Evolutionary conservation across 2,797 vertebrate genomes (phyloP).

Genomic region (Molothrus aeneus): DNA sequence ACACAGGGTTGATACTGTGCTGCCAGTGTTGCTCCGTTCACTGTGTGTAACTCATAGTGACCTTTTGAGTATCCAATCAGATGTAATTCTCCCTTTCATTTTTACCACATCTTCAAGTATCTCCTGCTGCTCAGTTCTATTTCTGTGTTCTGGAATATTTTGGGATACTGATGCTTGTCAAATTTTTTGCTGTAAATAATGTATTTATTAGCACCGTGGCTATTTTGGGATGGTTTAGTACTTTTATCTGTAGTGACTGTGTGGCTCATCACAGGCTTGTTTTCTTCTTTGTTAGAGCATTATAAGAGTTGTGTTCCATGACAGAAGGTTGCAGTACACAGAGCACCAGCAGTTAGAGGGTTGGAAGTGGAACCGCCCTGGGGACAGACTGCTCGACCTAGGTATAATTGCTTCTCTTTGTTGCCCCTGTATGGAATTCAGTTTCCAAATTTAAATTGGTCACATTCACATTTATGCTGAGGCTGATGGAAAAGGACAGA

Average conservation of each 20-base stretch:
- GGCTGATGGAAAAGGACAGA: neutral
- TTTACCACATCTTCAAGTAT: neutral
- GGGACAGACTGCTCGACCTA: constrained; percentile 82
- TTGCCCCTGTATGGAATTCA: neutral
- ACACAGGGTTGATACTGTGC: neutral
- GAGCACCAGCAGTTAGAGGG: constrained; percentile 85
- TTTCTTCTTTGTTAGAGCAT: constrained; percentile 74
- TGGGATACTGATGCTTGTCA: neutral
- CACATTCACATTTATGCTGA: fast-evolving
- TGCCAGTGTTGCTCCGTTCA: neutral
- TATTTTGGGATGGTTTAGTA: neutral
- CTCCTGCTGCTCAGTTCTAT: neutral
- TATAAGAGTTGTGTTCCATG: constrained; percentile 84
- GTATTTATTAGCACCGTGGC: neutral
- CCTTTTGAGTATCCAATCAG: neutral
- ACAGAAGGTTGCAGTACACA: constrained; percentile 82
- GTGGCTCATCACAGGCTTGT: neutral
- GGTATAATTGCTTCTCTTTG: constrained; percentile 60
- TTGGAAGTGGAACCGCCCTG: constrained; percentile 86
- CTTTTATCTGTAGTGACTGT: neutral
- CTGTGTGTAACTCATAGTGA: neutral
- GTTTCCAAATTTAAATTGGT: neutral
- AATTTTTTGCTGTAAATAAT: neutral
- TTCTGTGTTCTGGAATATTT: neutral
- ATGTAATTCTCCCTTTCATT: neutral